Percentiles rank a stretch among this genome's conserved stretches.
Conservation (phyloP, 2,797 vertebrate species). For the Enteromius thamalakanensis region DNA sequence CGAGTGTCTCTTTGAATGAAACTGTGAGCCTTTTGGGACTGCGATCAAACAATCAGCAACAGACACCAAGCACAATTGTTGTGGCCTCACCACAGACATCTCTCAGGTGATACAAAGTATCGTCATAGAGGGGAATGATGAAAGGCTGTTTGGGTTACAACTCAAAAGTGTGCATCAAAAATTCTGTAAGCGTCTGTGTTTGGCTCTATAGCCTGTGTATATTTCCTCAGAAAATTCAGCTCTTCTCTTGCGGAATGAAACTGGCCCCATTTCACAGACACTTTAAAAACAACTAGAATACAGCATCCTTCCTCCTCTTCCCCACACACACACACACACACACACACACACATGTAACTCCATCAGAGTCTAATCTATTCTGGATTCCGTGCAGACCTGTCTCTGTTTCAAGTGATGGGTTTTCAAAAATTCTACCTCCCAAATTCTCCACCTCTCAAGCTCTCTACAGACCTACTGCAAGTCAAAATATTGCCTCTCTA, state of each 20-base stretch:
- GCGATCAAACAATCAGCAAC: constrained; percentile 42
- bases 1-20: constrained; percentile 32
- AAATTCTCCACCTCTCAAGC: constrained; percentile 17
- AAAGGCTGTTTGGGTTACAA: constrained; percentile 50
- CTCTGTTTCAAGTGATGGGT: constrained; percentile 7
- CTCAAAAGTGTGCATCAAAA: constrained; percentile 25
- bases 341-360: neutral
- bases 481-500: constrained; percentile 12
- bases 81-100: constrained; percentile 73
- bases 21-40: constrained; percentile 24
- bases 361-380: constrained; percentile 8
- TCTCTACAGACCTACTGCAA: constrained; percentile 7
- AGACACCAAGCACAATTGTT: constrained; percentile 45
- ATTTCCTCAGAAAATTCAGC: constrained; percentile 21
- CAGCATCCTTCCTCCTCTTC: neutral
- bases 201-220: constrained; percentile 23
- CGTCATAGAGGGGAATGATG: constrained; percentile 60
- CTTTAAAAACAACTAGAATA: constrained; percentile 33
- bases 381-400: constrained; percentile 3
- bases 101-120: constrained; percentile 59
- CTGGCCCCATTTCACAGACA: constrained; percentile 40
- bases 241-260: constrained; percentile 30
- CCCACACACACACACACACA: neutral
- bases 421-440: constrained; percentile 18
- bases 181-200: constrained; percentile 9